These are phyloP conservation scores for Datnioides undecimradiatus DNA, from an alignment of 2,113 vertebrate genomes.

Conservation along the genomic window DNA sequence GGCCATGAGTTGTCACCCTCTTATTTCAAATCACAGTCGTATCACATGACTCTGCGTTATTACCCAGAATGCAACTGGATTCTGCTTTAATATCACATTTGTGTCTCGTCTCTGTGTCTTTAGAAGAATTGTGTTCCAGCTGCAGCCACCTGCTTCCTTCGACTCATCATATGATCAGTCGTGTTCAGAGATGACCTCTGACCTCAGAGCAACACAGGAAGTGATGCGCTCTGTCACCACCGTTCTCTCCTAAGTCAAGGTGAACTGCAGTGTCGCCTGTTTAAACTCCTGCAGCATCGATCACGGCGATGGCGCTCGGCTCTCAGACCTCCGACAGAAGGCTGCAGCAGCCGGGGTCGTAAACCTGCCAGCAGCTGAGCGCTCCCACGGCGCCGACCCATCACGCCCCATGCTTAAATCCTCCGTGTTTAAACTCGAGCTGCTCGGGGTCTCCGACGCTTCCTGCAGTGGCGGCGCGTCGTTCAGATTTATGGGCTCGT, in stretches of 20 bases:
- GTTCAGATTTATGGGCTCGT: conserved; percentile 44
- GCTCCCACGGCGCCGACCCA: background rate
- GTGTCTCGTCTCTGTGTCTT: no score
- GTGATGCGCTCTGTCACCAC: background rate
- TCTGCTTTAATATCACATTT: no score
- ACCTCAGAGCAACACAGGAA: conserved; percentile 9
- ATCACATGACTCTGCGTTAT: no score
- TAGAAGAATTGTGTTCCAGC: no score
- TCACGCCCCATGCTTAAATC: background rate
- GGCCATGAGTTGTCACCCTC: no score
- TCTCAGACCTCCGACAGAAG: conserved; percentile 33
- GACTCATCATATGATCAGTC: no score
- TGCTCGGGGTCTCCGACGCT: background rate
- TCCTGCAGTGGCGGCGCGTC: background rate
- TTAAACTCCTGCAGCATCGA: conserved; percentile 19
- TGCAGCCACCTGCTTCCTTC: no score
- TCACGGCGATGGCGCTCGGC: background rate
- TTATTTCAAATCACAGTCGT: no score
- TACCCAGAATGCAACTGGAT: no score
- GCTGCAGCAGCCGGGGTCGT: conserved; percentile 30
- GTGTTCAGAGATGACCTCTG: no score
- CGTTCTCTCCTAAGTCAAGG: conserved; percentile 15
- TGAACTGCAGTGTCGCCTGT: background rate
- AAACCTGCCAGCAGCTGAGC: conserved; percentile 40
- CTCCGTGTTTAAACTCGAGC: background rate